Base-by-base conservation (phyloP, 1,140 invertebrate species). In the Drosophila kohkoa region DNA sequence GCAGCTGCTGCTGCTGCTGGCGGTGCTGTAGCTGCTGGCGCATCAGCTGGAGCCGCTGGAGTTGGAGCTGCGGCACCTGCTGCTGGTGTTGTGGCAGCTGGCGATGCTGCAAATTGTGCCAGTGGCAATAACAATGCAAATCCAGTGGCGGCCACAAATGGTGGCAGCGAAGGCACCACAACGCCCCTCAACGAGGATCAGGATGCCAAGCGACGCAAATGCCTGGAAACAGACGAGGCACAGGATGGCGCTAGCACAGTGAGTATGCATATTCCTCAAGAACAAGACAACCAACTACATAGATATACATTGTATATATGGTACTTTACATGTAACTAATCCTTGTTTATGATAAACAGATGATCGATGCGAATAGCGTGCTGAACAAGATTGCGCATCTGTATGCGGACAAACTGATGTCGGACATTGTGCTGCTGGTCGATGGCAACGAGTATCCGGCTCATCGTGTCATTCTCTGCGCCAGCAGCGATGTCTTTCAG, bases 401-500 rank as follows among this genome's bases (percentile, higher is more conserved):
- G 0, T 97, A 97, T 93, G 96, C 96, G 0, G 96, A 97, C 68
- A 95, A 96, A 74, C 92, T 97, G 75, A 96, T 98, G 95, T 97
- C 96, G 92, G 97, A 98, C 92, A 95, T 98, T 25, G 95, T 95
- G 41, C 93, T 98, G 11, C 94, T 97, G 55, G 97, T 98, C 15
- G 96, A 95, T 66, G 95, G 95, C 1, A 94, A 95, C 28, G 95
- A 96, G 66, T 98, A 97, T 94, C 96, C 97, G 20, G 96, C 97
- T 20, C 98, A 99, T 93, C 95, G 97, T 60, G 94, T 99, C 5
- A 98, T 99, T 87, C 94, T 99, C 1, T 98, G 97, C 94, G 97
- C 97, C 71, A 98, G 97, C 71, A 98, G 97, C 93, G 98, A 99
- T 94, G 98, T 99, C 15, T 99, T 99, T 93, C 97, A 98, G 94